Conservation (phyloP, 2,797 vertebrate genomes). For the Telmatherina bonti region DNA sequence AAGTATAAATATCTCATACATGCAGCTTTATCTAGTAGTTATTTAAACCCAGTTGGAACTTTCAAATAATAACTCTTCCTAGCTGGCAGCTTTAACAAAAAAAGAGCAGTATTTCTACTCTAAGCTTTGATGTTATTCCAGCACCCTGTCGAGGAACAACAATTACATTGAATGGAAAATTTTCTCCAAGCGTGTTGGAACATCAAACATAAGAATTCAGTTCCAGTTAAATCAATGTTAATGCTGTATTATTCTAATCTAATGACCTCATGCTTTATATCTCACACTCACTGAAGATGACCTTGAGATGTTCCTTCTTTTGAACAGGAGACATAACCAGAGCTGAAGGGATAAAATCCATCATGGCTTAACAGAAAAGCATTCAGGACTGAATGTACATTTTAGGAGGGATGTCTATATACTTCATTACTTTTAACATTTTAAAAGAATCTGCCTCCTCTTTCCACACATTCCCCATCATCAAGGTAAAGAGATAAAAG, state of each 20-base stretch:
- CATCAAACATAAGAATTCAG: neutral
- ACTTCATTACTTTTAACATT: neutral
- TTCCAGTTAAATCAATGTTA: neutral
- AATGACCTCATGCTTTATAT: neutral
- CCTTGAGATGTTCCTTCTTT: neutral
- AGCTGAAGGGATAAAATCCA: neutral
- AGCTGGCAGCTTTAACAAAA: too few relatives aligned
- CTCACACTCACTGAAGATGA: neutral
- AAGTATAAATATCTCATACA: too few relatives aligned
- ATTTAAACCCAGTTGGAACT: too few relatives aligned
- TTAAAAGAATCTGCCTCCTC: neutral
- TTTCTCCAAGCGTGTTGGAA: neutral
- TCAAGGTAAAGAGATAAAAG: constrained; percentile 1
- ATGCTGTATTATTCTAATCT: neutral
- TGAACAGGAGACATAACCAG: neutral
- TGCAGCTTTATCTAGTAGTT: too few relatives aligned
- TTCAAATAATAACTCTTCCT: too few relatives aligned
- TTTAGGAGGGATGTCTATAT: neutral
- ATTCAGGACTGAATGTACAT: neutral
- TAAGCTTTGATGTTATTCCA: neutral
- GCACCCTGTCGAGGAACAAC: neutral
- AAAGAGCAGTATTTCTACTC: too few relatives aligned
- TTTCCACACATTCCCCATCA: neutral
- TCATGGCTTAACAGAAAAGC: neutral
- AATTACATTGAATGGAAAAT: neutral